Evolutionary conservation across 2,888 invertebrate genomes (phyloP).

Genomic region (Vannuccia rotundouncinata): DNA sequence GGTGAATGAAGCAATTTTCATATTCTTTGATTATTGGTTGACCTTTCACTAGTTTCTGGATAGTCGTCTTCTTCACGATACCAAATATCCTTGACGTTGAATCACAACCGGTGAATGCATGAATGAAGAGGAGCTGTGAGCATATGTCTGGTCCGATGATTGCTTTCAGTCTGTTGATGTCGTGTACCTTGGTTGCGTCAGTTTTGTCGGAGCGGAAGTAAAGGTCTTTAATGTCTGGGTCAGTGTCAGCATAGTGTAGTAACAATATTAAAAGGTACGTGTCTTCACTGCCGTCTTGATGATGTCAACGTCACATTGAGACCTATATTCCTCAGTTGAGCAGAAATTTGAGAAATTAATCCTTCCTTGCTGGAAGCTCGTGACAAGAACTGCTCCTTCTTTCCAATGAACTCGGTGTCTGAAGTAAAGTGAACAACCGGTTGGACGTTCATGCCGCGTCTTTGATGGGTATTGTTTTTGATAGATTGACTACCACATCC

Average conservation of each 20-base stretch:
- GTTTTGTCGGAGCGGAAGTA: constrained; percentile 12
- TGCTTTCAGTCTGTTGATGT: background rate
- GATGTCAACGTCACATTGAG: constrained; percentile 28
- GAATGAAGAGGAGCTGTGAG: background rate
- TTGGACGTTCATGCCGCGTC: background rate
- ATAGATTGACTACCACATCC: background rate
- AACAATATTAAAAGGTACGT: background rate
- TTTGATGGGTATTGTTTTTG: constrained; percentile 5
- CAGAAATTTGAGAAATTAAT: constrained; percentile 38
- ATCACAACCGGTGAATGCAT: constrained; percentile 25
- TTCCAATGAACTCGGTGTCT: constrained; percentile 36
- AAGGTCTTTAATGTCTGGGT: background rate
- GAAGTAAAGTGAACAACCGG: constrained; percentile 30
- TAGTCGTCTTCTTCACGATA: constrained; percentile 21
- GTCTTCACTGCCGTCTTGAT: background rate
- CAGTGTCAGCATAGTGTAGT: too few relatives aligned
- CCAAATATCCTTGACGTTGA: background rate
- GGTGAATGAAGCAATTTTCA: too few relatives aligned
- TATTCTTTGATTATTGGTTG: too few relatives aligned
- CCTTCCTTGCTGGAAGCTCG: constrained; percentile 38
- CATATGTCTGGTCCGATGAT: constrained; percentile 9
- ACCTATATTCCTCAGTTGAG: constrained; percentile 31
- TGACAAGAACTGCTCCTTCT: constrained; percentile 39
- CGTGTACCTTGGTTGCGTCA: background rate
- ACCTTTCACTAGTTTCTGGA: too few relatives aligned